Evolutionary conservation across 2,888 invertebrate species (phyloP).

Genomic region (Amphipoea lucens): DNA sequence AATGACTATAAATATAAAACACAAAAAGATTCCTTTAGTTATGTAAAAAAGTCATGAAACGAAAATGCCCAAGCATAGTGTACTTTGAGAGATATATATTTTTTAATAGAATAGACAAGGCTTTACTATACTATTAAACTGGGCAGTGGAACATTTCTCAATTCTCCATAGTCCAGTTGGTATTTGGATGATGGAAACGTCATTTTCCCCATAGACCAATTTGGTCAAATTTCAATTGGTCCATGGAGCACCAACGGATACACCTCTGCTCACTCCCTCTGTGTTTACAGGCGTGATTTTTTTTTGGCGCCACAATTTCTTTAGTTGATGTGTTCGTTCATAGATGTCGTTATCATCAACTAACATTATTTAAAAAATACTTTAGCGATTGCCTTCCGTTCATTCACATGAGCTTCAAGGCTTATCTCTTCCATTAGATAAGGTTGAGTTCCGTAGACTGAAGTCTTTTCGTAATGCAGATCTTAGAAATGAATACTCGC

Average conservation of each 20-base stretch:
- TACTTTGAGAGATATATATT: no score
- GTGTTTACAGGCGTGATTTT: not conserved
- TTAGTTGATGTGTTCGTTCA: not conserved
- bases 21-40: not conserved
- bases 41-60: not conserved
- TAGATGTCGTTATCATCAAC: constrained; percentile 5
- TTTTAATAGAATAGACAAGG: no score
- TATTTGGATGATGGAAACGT: no score
- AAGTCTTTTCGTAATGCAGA: not conserved
- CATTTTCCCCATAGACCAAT: no score
- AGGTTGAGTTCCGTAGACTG: not conserved
- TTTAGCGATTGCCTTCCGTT: not conserved
- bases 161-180: no score
- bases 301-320: not conserved
- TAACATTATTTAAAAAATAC: not conserved
- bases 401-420: not conserved
- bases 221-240: no score
- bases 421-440: not conserved
- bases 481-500: not conserved
- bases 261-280: not conserved
- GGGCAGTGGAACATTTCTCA: no score
- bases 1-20: not conserved
- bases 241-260: no score
- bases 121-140: no score
- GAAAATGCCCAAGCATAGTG: not conserved